Evolutionary conservation across 2,888 invertebrate genomes (phyloP).

Genomic region (Melitaea athalia): DNA sequence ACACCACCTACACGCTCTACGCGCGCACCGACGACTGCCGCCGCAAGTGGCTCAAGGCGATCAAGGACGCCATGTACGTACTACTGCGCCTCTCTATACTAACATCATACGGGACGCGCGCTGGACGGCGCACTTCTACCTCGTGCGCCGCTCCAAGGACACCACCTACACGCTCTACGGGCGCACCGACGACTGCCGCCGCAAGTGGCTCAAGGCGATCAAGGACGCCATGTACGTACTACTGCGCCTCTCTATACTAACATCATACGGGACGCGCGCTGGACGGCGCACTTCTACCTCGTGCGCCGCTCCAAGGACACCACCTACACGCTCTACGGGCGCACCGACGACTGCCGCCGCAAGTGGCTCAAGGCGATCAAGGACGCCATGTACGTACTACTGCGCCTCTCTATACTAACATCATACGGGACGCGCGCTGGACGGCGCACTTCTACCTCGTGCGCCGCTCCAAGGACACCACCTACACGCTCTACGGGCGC

Average conservation of each 20-base stretch:
- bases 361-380: slow-evolving; percentile 96
- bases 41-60: slow-evolving; percentile 95
- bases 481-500: slow-evolving; percentile 94
- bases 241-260: not conserved
- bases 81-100: not conserved
- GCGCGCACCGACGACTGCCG: slow-evolving; percentile 94
- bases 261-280: slow-evolving; percentile 84
- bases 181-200: slow-evolving; percentile 92
- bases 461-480: slow-evolving; percentile 90
- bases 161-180: slow-evolving; percentile 95
- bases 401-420: no score
- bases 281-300: slow-evolving; percentile 92
- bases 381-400: slow-evolving; percentile 90
- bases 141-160: slow-evolving; percentile 91
- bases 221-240: slow-evolving; percentile 92
- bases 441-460: slow-evolving; percentile 92
- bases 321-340: slow-evolving; percentile 94
- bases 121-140: slow-evolving; percentile 92
- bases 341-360: slow-evolving; percentile 92
- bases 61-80: slow-evolving; percentile 94
- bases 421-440: slow-evolving; percentile 87
- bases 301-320: slow-evolving; percentile 91
- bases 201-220: slow-evolving; percentile 96
- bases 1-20: slow-evolving; percentile 93
- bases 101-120: slow-evolving; percentile 82